Evolutionary conservation across 2,888 invertebrate species (phyloP).

Genomic region (Adelphocoris suturalis): DNA sequence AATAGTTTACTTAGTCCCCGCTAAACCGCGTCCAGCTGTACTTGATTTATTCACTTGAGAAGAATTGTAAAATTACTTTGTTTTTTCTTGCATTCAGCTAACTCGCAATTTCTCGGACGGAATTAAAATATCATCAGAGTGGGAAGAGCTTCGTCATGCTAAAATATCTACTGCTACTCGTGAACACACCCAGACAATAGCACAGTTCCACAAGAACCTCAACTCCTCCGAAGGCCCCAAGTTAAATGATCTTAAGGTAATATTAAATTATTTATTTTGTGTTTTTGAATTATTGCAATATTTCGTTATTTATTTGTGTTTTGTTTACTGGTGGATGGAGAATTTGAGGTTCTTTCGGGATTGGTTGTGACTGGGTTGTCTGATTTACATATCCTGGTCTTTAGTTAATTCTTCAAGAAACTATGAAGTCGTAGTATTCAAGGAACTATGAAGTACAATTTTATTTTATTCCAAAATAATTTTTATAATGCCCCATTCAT

Average conservation of each 20-base stretch:
- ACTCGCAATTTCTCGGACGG: slow-evolving; percentile 62
- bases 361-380: neutral
- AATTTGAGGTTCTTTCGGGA: slow-evolving; percentile 20
- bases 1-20: too few relatives aligned
- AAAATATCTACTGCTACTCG: slow-evolving; percentile 92
- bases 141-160: slow-evolving; percentile 79
- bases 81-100: slow-evolving; percentile 76
- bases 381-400: neutral
- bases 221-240: slow-evolving; percentile 92
- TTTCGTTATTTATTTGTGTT: neutral
- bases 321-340: slow-evolving; percentile 1
- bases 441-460: too few relatives aligned
- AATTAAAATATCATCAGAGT: slow-evolving; percentile 62
- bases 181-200: slow-evolving; percentile 93
- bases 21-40: too few relatives aligned
- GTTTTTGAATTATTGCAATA: neutral
- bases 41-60: neutral
- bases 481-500: too few relatives aligned
- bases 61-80: neutral
- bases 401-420: too few relatives aligned
- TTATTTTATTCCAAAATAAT: too few relatives aligned
- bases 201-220: slow-evolving; percentile 95
- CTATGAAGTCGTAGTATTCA: too few relatives aligned
- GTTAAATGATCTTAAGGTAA: slow-evolving; percentile 92
- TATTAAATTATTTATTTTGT: neutral